phyloP scores from a whole-genome alignment of 1,140 invertebrate species.

The Hermetia illucens region DNA sequence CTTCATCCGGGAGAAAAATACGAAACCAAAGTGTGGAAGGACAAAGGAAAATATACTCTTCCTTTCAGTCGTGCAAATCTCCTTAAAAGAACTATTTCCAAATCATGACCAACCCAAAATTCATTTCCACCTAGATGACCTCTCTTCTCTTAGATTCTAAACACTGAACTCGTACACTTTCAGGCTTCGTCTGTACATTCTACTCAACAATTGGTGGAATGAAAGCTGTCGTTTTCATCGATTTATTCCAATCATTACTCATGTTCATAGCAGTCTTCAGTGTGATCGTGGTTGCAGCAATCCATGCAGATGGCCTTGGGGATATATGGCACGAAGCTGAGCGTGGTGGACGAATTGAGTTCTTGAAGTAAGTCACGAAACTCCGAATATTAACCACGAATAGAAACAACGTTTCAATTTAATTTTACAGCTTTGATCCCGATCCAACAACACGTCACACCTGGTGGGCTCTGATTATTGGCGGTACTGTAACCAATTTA shows the following conservation, averaged over 20 bases:
- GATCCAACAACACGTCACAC: conserved; percentile 64
- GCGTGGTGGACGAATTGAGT: conserved; percentile 47
- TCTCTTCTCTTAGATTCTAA: no score
- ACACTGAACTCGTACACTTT: no score
- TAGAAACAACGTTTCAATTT: background rate
- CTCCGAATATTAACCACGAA: background rate
- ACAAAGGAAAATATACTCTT: no score
- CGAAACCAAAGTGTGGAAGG: no score
- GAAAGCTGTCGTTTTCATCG: conserved; percentile 78
- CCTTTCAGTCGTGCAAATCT: background rate
- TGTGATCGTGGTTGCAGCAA: conserved; percentile 54
- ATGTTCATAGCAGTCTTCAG: conserved; percentile 64
- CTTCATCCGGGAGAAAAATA: no score
- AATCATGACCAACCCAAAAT: no score
- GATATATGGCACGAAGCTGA: conserved; percentile 52
- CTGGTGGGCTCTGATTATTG: conserved; percentile 54
- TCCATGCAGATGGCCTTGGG: conserved; percentile 44
- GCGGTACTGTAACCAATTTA: conserved; percentile 57
- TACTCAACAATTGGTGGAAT: conserved; percentile 79
- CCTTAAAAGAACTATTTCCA: background rate
- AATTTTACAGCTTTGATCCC: conserved; percentile 35
- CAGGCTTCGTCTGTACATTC: conserved; percentile 59
- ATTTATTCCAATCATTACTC: conserved; percentile 66
- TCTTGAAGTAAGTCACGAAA: conserved; percentile 45
- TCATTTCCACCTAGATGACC: no score